These are phyloP conservation scores for Lipotes vexillifer DNA, from an alignment of 2,113 vertebrate species.

Conservation along the genomic window DNA sequence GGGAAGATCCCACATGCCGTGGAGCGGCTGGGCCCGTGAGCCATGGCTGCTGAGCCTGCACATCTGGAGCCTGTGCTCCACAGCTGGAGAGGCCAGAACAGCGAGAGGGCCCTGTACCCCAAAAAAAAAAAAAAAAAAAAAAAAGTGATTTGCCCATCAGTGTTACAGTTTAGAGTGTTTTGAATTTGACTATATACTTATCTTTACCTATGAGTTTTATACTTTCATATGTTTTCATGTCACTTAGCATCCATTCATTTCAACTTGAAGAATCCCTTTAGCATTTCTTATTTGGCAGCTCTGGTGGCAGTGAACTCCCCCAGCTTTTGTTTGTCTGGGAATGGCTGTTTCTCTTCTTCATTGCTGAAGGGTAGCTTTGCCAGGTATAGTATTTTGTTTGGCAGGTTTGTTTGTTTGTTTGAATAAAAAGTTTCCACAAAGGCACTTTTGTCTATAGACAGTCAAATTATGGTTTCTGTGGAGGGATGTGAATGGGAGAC, in stretches of 20 bases:
- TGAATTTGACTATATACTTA: background rate
- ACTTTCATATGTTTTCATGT: background rate
- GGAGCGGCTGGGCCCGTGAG: too few species aligned
- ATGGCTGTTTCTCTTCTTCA: background rate
- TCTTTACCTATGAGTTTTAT: background rate
- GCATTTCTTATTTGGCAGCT: background rate
- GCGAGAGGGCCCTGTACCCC: too few species aligned
- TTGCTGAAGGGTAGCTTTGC: background rate
- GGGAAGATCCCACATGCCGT: too few species aligned
- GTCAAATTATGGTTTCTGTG: background rate
- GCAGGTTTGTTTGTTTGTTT: background rate
- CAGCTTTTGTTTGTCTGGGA: background rate
- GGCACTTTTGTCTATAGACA: background rate
- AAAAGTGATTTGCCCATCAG: background rate
- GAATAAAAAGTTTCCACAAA: background rate
- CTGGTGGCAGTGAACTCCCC: background rate
- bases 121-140: too few species aligned
- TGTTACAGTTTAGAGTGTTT: background rate
- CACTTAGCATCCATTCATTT: background rate
- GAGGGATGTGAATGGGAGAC: background rate
- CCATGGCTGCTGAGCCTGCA: too few species aligned
- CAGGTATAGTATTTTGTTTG: background rate
- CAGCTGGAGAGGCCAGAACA: too few species aligned
- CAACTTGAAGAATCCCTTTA: background rate
- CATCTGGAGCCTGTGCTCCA: fast-evolving